Base-by-base conservation (phyloP, 1,140 invertebrate genomes). In the Drosophila parvula region DNA sequence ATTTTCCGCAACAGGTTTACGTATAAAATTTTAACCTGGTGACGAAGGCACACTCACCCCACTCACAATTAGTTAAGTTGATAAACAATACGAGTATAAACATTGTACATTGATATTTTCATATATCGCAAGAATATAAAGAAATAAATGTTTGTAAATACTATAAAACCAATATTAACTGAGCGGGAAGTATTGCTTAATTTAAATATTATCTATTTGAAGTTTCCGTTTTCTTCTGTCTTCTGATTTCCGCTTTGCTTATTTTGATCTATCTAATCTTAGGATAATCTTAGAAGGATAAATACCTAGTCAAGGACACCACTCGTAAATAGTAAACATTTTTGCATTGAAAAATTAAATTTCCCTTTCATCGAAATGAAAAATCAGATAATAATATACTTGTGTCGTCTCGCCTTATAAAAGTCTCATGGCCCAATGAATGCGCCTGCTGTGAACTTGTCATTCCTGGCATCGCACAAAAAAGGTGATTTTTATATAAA, bases 331-430 rank as follows among this genome's bases (percentile, higher is more conserved):
- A 22, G 32, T 41, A 34, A 6, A n/a, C 1, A 57, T 41, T 30
- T 41, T 70, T 68, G 50, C 44, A 56, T 51, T 60, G 38, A 16
- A 58, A 70, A 62, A 40, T 50, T 51, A 38, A 45, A 62, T 81
- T 86, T 85, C 82, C 65, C 83, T 85, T 86, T 86, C 83, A 51
- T 59, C 43, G 60, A 74, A 67, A 14, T 44, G 14, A 45, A 73
- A 56, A 68, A 60, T 60, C 36, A 36, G 27, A 51, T 57, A 44
- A 50, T 51, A 51, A 41, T 38, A 51, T 45, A 30, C 36, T 11
- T 18, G 36, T 68, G 18, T 34, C 11, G 45, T 59, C 57, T 41
- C 43, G 36, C 59, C 51, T 41, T 77, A 59, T 78, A 57, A 70
- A 75, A 64, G 71, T 75, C 71, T 77, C 69, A 71, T 16, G 65